Evolutionary conservation across 2,888 invertebrate genomes (phyloP).

Genomic region (Ophion costatus): DNA sequence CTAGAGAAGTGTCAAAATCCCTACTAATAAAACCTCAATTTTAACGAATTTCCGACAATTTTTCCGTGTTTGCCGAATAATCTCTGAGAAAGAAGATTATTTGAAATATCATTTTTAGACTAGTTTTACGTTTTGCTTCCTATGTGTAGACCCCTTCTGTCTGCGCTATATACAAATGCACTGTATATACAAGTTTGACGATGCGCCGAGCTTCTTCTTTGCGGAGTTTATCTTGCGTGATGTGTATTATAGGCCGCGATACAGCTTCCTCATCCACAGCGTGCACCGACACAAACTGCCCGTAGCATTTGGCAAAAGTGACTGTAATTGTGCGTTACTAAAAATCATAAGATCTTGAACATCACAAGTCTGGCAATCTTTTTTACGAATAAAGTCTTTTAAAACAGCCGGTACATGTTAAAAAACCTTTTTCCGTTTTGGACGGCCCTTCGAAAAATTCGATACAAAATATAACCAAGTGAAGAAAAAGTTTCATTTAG

Average conservation of each 20-base stretch:
- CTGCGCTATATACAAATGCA: background rate
- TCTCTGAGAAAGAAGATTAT: background rate
- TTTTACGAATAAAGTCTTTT: conserved; percentile 3
- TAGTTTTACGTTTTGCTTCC: background rate
- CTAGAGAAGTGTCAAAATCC: background rate
- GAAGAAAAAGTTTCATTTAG: background rate
- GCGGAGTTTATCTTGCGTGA: background rate
- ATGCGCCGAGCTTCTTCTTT: background rate
- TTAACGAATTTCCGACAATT: background rate
- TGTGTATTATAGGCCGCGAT: background rate
- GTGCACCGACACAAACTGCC: background rate
- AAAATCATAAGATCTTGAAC: conserved; percentile 4
- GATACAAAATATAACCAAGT: background rate
- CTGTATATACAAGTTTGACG: background rate
- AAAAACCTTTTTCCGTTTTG: background rate
- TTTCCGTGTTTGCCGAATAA: background rate
- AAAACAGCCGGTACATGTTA: background rate
- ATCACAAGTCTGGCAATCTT: conserved; percentile 31
- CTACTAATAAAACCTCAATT: background rate
- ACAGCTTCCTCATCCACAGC: background rate
- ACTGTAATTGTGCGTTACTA: background rate
- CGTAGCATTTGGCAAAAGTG: background rate
- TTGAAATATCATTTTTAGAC: background rate
- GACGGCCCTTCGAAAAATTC: background rate
- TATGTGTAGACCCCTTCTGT: background rate